phyloP scores from a whole-genome alignment of 2,888 invertebrate species.

The Cabera pusaria region DNA sequence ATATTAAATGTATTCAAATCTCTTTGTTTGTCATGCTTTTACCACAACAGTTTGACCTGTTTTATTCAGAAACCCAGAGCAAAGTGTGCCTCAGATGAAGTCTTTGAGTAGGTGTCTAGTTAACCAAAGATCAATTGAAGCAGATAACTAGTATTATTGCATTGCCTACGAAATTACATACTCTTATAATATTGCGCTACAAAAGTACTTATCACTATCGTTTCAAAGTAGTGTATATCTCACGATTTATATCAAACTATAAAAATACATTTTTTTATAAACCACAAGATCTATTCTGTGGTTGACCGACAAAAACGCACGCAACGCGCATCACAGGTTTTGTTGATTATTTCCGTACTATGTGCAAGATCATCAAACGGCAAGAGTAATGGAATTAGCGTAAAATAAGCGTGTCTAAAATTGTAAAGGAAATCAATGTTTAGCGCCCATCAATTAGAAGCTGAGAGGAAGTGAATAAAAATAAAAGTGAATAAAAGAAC shows the following conservation, averaged over 20 bases:
- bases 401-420: conserved; percentile 20
- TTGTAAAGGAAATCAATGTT: conserved; percentile 16
- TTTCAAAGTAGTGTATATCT: background rate
- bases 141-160: too few relatives aligned
- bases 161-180: too few relatives aligned
- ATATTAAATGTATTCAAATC: too few relatives aligned
- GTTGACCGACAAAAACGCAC: conserved; percentile 31
- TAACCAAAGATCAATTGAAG: too few relatives aligned
- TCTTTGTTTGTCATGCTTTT: too few relatives aligned
- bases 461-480: conserved; percentile 4
- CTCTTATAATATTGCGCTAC: too few relatives aligned
- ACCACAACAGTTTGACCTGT: too few relatives aligned
- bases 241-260: conserved; percentile 6
- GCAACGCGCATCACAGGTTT: conserved; percentile 34
- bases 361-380: conserved; percentile 33
- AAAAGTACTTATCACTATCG: too few relatives aligned
- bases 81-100: too few relatives aligned
- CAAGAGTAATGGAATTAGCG: conserved; percentile 18
- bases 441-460: conserved; percentile 2
- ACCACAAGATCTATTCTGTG: conserved; percentile 33
- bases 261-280: conserved; percentile 6
- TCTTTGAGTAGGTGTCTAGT: too few relatives aligned
- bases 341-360: conserved; percentile 43
- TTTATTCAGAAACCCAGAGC: too few relatives aligned
- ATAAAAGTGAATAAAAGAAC: too few relatives aligned